phyloP scores from a whole-genome alignment of 2,888 invertebrate genomes.

The Syrista parreyssii region DNA sequence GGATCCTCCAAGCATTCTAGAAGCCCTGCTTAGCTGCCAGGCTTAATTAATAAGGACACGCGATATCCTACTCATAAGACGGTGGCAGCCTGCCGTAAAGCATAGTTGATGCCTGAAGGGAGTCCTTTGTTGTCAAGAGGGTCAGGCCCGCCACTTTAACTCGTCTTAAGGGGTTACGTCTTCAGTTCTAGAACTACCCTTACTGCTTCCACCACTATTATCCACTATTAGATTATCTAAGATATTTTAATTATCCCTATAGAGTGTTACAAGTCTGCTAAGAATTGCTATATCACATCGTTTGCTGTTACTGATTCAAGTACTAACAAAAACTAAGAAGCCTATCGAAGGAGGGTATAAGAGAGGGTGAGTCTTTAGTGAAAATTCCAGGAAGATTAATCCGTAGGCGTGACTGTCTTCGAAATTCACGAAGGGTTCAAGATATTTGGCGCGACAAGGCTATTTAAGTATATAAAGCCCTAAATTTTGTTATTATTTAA shows the following conservation, averaged over 20 bases:
- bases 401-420: neutral
- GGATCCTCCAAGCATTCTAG: conserved; percentile 64
- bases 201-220: neutral
- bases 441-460: conserved; percentile 16
- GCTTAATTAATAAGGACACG: conserved; percentile 67
- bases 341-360: neutral
- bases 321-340: neutral
- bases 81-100: conserved; percentile 45
- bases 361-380: neutral
- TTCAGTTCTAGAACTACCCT: neutral
- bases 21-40: conserved; percentile 56
- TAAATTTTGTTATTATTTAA: neutral
- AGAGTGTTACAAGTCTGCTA: neutral
- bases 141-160: conserved; percentile 62
- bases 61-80: conserved; percentile 62
- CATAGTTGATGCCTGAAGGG: conserved; percentile 55
- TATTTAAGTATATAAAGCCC: conserved; percentile 14
- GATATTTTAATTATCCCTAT: neutral
- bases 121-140: conserved; percentile 65
- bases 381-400: neutral
- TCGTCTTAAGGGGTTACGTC: conserved; percentile 55
- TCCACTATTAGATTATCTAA: neutral
- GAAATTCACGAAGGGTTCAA: conserved; percentile 14
- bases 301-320: neutral
- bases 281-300: neutral